These are phyloP conservation scores for Choloepus hoffmanni DNA, from an alignment of 2,113 vertebrate genomes.

Conservation along the genomic window DNA sequence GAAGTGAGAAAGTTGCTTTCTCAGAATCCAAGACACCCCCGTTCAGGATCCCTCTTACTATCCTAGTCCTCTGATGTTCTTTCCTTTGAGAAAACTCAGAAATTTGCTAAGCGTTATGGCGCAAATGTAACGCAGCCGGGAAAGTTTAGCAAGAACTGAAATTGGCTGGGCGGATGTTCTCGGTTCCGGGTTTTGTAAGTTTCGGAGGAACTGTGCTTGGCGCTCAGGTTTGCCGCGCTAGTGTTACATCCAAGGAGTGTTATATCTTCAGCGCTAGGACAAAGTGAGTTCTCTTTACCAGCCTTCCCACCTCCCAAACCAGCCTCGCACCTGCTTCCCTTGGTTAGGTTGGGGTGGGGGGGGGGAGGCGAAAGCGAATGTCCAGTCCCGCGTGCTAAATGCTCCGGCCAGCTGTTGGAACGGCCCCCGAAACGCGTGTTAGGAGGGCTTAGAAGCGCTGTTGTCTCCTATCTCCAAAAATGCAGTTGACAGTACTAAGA, in stretches of 20 bases:
- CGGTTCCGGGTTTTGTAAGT: background rate
- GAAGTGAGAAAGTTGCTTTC: background rate
- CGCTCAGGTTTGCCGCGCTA: background rate
- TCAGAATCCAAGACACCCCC: background rate
- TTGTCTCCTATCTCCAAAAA: background rate
- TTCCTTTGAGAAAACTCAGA: background rate
- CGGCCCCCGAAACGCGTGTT: background rate
- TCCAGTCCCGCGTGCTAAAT: conserved; percentile 14
- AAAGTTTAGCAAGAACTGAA: background rate
- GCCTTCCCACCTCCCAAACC: conserved; percentile 1
- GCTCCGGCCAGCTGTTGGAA: background rate
- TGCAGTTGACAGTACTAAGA: background rate
- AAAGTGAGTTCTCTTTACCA: background rate
- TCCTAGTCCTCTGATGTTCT: background rate
- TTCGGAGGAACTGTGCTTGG: background rate
- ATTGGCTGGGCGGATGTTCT: background rate
- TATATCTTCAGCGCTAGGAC: background rate
- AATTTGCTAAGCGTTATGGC: background rate
- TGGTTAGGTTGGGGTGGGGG: background rate
- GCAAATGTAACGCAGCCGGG: background rate
- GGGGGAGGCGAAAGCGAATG: background rate
- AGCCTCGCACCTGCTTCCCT: conserved; percentile 74
- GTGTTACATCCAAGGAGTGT: background rate
- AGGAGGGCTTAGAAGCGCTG: background rate
- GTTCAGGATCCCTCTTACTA: background rate